These are phyloP conservation scores for Beaufortia kweichowensis DNA, from an alignment of 2,113 vertebrate genomes.

Conservation along the genomic window DNA sequence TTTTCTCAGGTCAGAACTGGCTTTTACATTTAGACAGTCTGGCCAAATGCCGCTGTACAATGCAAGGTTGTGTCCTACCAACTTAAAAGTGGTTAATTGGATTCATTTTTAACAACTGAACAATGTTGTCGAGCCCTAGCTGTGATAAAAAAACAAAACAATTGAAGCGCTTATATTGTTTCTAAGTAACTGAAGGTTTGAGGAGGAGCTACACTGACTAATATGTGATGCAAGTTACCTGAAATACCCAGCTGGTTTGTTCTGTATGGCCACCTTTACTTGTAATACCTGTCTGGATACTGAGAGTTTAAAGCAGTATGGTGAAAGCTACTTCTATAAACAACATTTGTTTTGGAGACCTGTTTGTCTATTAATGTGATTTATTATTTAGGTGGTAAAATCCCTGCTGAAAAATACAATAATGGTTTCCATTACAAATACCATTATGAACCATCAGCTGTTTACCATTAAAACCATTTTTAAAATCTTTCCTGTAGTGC, in stretches of 20 bases:
- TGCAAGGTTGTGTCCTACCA: conserved; percentile 38
- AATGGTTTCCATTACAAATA: too few relatives aligned
- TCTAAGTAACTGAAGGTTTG: conserved; percentile 35
- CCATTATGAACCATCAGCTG: too few relatives aligned
- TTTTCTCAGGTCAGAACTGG: conserved; percentile 6
- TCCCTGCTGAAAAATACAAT: too few relatives aligned
- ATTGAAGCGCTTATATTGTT: conserved; percentile 6
- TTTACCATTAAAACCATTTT: too few relatives aligned
- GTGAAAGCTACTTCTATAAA: conserved; percentile 4
- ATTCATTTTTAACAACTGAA: conserved; percentile 48
- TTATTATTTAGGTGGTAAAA: conserved; percentile 46
- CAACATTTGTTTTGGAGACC: conserved; percentile 29
- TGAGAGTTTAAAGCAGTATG: conserved; percentile 24
- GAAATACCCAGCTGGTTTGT: conserved; percentile 41
- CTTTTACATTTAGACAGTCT: conserved; percentile 22
- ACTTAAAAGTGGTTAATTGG: conserved; percentile 33
- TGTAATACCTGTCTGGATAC: conserved; percentile 33
- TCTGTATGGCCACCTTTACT: conserved; percentile 29
- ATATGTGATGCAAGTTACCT: conserved; percentile 45
- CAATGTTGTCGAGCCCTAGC: conserved; percentile 21
- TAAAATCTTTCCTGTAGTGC: too few relatives aligned
- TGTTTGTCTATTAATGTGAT: conserved; percentile 43
- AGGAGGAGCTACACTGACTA: conserved; percentile 42
- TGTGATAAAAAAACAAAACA: conserved; percentile 22
- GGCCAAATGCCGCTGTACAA: conserved; percentile 19